Base-by-base conservation (phyloP, 2,888 invertebrate species). In the Drosophila colorata region DNA sequence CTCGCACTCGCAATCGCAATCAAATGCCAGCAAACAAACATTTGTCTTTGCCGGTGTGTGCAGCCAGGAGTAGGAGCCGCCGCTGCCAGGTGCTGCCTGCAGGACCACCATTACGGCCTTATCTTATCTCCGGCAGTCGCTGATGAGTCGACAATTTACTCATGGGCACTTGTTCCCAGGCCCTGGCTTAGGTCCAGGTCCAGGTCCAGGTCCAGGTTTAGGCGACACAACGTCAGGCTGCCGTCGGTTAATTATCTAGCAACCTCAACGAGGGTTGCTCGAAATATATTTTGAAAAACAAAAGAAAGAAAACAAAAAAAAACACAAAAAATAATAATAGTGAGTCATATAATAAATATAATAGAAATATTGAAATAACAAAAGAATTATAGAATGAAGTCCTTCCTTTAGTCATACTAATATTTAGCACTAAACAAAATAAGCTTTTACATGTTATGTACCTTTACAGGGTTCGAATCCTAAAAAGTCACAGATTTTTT, bases 141-240 rank as follows among this genome's bases (percentile, higher is more conserved):
- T 65, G 75, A 78, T 73, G 69, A 63, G 49, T 65, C 60, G 78
- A 67, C 76, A 72, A 78, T 84, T 81, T 85, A 67, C 37, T 48
- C 48, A 48, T 38, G 63, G 55, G 46, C 87, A 87, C 87, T 87
- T 87, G 87, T 80, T 78, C 56, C 69, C 85, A 87, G 75, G 40
- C 46, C 7, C 13, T 25, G 28, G 23, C 38, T 25, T 3, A 20
- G 49, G 33, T 11, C 6, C 61, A 44, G 51, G 57, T 7, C 28
- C 28, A 8, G 13, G 31, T 13, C 2, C n/a, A 18, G 28, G 7
- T n/a, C 7, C n/a, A 31, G 28, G 43, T n/a, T 25, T 28, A 33
- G 33, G 33, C 33, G 33, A 14, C 44, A 40, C 44, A 53, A 56
- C 41, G 43, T 48, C 47, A 37, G 58, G 35, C 58, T 35, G 47